phyloP scores from a whole-genome alignment of 2,797 vertebrate genomes.

The Sebastes trivittatus region DNA sequence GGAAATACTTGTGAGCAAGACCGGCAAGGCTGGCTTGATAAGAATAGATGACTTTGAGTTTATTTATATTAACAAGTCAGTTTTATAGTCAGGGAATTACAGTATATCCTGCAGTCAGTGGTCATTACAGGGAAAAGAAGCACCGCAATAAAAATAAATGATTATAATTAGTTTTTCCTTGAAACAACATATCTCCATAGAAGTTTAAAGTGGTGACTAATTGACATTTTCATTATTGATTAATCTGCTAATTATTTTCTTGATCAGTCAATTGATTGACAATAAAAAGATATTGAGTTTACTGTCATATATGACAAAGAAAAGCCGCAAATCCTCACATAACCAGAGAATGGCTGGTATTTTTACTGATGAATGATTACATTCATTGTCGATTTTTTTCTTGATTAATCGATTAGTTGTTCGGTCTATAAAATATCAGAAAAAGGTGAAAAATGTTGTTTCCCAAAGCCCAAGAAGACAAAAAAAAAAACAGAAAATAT shows the following conservation, averaged over 20 bases:
- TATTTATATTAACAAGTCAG: slow-evolving; percentile 17
- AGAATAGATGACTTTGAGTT: background rate
- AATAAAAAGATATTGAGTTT: background rate
- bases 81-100: background rate
- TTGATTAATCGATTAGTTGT: too few relatives aligned
- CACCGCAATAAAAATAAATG: background rate
- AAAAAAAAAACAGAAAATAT: too few relatives aligned
- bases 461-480: too few relatives aligned
- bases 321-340: background rate
- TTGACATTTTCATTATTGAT: background rate
- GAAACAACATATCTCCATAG: background rate
- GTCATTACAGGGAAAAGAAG: background rate
- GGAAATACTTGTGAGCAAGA: background rate
- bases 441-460: too few relatives aligned
- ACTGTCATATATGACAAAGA: background rate
- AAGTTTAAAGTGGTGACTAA: too few relatives aligned
- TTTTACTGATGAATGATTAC: too few relatives aligned
- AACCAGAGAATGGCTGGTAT: background rate
- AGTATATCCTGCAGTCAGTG: background rate
- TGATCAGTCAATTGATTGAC: background rate
- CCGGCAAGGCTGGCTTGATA: background rate
- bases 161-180: background rate
- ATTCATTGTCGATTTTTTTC: too few relatives aligned
- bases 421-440: too few relatives aligned
- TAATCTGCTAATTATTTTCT: background rate